Evolutionary conservation across 1,140 invertebrate genomes (phyloP), one percentile per base, ranked within the genome.

Genomic region (Philopotamus ludificatus): DNA sequence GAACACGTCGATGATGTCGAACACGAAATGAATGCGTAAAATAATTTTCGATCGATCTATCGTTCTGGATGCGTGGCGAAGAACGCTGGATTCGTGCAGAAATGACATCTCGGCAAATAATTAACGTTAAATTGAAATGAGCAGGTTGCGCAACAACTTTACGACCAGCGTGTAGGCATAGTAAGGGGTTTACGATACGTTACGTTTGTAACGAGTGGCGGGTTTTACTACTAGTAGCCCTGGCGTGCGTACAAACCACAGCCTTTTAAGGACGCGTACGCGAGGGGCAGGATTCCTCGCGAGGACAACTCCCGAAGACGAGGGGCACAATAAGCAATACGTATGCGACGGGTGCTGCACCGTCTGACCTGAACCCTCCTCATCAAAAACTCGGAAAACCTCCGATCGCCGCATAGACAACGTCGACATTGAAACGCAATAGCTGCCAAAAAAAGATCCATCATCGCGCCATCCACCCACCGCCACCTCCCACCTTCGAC

Each of bases 151-250:
- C 34, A 59, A n/a, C 20, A n/a, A 8, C 23, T 60, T 60, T 60
- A 20, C 12, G 22, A 18, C 2, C 28, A 60, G 15, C 45, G 60
- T 50, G 60, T 53, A 44, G n/a, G 60, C 60, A 62, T 62, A 62
- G 60, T 62, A 62, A 53, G 50, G 58, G 60, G 22, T 62, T 62
- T 67, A 67, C 66, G 62, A 63, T 67, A 67, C 66, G 60, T 58
- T 63, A 59, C 66, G 61, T 59, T 55, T 63, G 66, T 51, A 50
- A 60, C 57, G 60, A 65, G 60, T 39, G 60, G 54, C 54, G 60
- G 34, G 60, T 57, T 57, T 58, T 63, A 63, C 59, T 63, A 63
- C 66, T 47, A 60, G 57, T 60, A 34, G 57, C 41, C 47, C 51
- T 21, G 66, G 45, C 66, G 66, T 67, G 66, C 66, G 66, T 67